Evolutionary conservation across 2,797 vertebrate genomes (phyloP), one percentile per base, ranked within the genome.

Genomic region (Schizopygopsis pylzovi): DNA sequence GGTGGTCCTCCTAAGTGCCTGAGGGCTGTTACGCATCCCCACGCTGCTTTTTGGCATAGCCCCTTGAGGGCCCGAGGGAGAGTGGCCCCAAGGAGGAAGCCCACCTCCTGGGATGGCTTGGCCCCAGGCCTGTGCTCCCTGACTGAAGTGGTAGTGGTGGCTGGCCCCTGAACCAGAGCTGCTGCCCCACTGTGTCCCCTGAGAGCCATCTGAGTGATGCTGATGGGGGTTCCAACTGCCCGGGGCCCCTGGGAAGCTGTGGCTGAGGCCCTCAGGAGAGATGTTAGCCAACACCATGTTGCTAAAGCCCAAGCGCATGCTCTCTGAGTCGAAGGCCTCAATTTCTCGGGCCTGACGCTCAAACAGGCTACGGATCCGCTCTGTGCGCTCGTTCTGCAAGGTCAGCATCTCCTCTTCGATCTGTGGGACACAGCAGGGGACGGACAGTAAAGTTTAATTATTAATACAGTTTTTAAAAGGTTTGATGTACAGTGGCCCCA

Each of bases 341-440:
- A 99, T 97, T 93, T 99, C 98, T 89, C 97, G 94, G 88, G 98
- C 98, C 94, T 99, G 98, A 28, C 98, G 98, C 92, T 99, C 98
- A 89, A 99, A 94, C 86, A 99, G 95, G 91, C 96, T 98, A 87
- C 97, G 97, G 95, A 99, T 99, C 91, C 98, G 95, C 90, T 99
- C 97, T 2, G 95, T 95, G 85, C 97, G 97, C 91, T 99, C 97
- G 47, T 98, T 99, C 93, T 99, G 97, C 91, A 99, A 90, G 1
- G 97, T 96, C 92, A 97, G 89, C 98, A 99, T 98, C 93, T 99
- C 98, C 92, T 99, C 98, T 94, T 99, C 98, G 88, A 99, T 99
- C 98, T 99, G 92, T 37, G 61, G 45, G 22, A 52, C 13, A 79
- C 15, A 76, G 16, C 20, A 81, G 37, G 68, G 25, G 39, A 52